Percentiles rank a stretch among this genome's conserved stretches.
These are phyloP conservation scores for Indicator maculatus DNA, from an alignment of 2,113 vertebrate genomes.

Conservation along the genomic window DNA sequence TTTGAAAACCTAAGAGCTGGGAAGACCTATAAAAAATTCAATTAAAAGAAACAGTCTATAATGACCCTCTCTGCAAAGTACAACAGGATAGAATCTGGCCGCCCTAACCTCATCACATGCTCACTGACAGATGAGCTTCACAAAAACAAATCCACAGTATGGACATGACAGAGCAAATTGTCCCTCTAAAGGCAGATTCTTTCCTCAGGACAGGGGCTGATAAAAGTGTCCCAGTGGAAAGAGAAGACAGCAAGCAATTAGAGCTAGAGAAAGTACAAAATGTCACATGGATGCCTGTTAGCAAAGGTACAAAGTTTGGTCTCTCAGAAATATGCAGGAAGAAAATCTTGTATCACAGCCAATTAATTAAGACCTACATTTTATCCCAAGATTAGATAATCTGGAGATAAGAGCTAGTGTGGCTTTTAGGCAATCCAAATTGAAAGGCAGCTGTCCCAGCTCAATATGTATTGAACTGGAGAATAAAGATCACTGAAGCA, in stretches of 20 bases:
- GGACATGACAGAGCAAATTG: not conserved
- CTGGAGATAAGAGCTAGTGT: not conserved
- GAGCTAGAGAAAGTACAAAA: not conserved
- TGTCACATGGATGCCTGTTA: not conserved
- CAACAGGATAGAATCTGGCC: not conserved
- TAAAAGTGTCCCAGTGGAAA: not conserved
- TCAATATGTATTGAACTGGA: conserved; percentile 42
- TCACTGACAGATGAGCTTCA: not conserved
- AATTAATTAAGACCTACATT: not conserved
- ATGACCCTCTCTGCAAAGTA: not conserved
- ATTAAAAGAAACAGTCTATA: not conserved
- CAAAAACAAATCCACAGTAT: not conserved
- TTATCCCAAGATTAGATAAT: not conserved
- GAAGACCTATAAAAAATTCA: not conserved
- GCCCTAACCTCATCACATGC: not conserved
- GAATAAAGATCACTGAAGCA: conserved; percentile 47
- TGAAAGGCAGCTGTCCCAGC: conserved; percentile 40
- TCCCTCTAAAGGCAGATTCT: not conserved
- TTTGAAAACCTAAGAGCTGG: not conserved
- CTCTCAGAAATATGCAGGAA: not conserved
- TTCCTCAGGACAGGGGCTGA: not conserved
- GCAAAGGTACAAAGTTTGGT: not conserved
- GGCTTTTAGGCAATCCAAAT: not conserved
- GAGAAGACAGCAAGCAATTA: not conserved
- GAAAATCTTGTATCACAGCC: not conserved